These are phyloP conservation scores for Pogoniulus pusillus DNA, from an alignment of 2,797 vertebrate genomes.

Conservation along the genomic window DNA sequence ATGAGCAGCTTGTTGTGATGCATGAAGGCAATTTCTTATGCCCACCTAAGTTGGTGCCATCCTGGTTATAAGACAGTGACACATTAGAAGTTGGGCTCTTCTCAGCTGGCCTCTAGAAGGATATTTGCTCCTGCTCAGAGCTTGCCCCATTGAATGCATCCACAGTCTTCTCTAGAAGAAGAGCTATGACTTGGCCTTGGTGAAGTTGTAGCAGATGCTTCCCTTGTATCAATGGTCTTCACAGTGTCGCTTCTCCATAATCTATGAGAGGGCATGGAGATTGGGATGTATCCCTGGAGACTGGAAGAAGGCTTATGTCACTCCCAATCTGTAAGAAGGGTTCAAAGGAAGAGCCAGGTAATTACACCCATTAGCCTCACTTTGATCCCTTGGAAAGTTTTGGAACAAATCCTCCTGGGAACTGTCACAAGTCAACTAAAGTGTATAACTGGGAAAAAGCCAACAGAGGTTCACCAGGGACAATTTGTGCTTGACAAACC, in stretches of 20 bases:
- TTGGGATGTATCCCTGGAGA: too few species aligned
- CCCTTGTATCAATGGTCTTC: background rate
- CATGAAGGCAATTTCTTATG: background rate
- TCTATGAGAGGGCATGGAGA: too few species aligned
- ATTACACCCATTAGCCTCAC: too few species aligned
- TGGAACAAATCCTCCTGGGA: too few species aligned
- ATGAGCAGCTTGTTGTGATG: background rate
- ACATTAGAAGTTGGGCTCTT: accelerated
- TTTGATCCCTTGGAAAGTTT: too few species aligned
- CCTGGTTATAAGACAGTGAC: background rate
- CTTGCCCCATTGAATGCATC: background rate
- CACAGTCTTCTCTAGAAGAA: background rate
- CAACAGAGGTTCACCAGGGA: too few species aligned
- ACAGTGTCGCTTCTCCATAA: background rate
- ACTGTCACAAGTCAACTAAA: too few species aligned
- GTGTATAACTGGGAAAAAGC: too few species aligned
- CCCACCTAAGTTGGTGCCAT: background rate
- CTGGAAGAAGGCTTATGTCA: too few species aligned
- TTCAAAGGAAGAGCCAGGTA: too few species aligned
- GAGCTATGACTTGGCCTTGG: background rate
- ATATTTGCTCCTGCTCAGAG: background rate
- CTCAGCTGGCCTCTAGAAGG: background rate
- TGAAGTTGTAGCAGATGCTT: background rate
- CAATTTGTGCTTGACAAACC: too few species aligned
- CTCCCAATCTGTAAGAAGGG: too few species aligned